Base-by-base conservation (phyloP, 2,797 vertebrate species). In the Setipinna tenuifilis region DNA sequence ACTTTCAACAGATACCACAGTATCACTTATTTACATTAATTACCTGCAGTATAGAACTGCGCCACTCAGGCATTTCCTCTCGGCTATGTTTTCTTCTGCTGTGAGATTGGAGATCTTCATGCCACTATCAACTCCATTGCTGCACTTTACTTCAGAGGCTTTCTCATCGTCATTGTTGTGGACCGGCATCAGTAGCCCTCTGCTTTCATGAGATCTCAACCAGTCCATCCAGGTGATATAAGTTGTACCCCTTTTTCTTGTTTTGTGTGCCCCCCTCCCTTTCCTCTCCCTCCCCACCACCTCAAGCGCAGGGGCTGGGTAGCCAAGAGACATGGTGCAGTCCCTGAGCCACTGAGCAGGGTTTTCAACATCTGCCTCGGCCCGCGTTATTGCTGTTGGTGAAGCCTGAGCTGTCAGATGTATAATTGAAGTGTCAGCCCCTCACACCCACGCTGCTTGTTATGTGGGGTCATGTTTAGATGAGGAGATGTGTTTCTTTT, bases 401-500 rank as follows among this genome's bases (percentile, higher is more conserved):
- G 90, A 93, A 93, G 93, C 89, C 87, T 88, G 90, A 50, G 28
- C 91, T 93, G 93, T 93, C 91, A 93, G 91, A 93, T 94, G 90
- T 93, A 89, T 93, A 93, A 94, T 94, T 93, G 91, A 93, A 91
- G 89, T 88, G 89, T 90, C 90, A 88, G 90, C 91, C 89, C 90
- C 88, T 87, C 83, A 46, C 83, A 41, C 62, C 59, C 81, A 28
- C 50, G 48, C n/a, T 75, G 85, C 84, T 85, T 88, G 86, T 90
- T 91, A 93, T 91, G 87, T 88, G 61, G 50, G 93, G 93, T 94
- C 92, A 91, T 89, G 82, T 93, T 93, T 91, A 90, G 88, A 89
- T 91, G 90, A 92, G 91, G 89, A 91, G 90, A 92, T 89, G 87
- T 83, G 83, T 91, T 94, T 93, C 92, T 93, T 94, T 95, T 94